Evolutionary conservation across 2,888 invertebrate genomes (phyloP).

Genomic region (Globia sparganii): DNA sequence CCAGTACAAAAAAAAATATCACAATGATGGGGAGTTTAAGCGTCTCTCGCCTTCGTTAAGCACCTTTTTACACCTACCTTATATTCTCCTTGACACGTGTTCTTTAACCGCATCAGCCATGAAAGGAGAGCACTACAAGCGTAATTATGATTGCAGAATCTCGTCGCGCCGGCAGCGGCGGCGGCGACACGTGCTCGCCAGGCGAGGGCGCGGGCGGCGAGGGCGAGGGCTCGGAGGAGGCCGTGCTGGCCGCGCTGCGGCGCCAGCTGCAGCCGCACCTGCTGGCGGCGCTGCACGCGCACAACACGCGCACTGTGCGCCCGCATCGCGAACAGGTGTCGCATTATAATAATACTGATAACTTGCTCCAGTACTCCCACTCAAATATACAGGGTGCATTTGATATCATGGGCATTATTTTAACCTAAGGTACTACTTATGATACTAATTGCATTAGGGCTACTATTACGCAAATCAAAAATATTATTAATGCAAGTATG

Average conservation of each 20-base stretch:
- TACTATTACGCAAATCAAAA: no score
- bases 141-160: not conserved
- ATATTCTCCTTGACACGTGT: not conserved
- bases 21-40: not conserved
- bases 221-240: conserved; percentile 88
- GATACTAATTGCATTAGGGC: no score
- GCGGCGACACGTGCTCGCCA: conserved; percentile 67
- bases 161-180: conserved; percentile 62
- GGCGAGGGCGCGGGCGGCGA: conserved; percentile 75
- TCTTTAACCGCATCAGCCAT: not conserved
- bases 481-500: no score
- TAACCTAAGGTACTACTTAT: no score
- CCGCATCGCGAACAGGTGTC: conserved; percentile 71
- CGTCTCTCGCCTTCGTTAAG: not conserved
- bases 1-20: not conserved
- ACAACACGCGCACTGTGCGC: conserved; percentile 75
- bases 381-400: no score
- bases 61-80: not conserved
- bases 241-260: conserved; percentile 93
- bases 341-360: conserved; percentile 11
- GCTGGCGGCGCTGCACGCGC: conserved; percentile 85
- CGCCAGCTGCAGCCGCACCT: conserved; percentile 93
- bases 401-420: no score
- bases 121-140: not conserved
- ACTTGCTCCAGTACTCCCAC: no score